Conservation (phyloP, 2,113 vertebrate genomes). For the Sylvietta virens region DNA sequence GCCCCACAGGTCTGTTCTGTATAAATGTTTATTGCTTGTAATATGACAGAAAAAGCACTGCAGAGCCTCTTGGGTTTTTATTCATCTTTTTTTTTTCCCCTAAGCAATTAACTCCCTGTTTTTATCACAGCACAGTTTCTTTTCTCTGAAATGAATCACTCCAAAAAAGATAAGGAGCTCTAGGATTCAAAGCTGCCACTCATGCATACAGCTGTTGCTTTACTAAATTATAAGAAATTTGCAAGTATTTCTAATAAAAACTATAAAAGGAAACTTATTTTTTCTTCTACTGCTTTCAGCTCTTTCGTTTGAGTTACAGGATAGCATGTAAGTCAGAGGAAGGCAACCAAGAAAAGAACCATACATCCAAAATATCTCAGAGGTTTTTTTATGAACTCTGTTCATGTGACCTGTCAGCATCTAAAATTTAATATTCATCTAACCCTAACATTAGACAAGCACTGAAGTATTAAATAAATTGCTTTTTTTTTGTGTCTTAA, state of each 20-base stretch:
- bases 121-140: constrained; percentile 19
- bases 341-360: background rate
- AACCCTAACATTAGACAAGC: background rate
- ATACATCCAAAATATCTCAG: background rate
- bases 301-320: background rate
- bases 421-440: background rate
- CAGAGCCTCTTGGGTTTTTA: background rate
- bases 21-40: background rate
- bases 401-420: background rate
- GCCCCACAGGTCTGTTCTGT: background rate
- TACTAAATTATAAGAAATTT: background rate
- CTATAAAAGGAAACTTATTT: background rate
- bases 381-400: background rate
- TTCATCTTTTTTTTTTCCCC: background rate
- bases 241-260: constrained; percentile 1
- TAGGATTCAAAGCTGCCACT: constrained; percentile 25
- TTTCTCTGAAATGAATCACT: constrained; percentile 25
- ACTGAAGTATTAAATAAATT: background rate
- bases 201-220: background rate
- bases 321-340: background rate
- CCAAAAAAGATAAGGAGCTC: constrained; percentile 4
- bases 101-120: constrained; percentile 15
- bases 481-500: background rate
- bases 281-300: background rate
- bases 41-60: constrained; percentile 28